phyloP scores from a whole-genome alignment of 1,140 invertebrate genomes.

The Bombus superbus region DNA sequence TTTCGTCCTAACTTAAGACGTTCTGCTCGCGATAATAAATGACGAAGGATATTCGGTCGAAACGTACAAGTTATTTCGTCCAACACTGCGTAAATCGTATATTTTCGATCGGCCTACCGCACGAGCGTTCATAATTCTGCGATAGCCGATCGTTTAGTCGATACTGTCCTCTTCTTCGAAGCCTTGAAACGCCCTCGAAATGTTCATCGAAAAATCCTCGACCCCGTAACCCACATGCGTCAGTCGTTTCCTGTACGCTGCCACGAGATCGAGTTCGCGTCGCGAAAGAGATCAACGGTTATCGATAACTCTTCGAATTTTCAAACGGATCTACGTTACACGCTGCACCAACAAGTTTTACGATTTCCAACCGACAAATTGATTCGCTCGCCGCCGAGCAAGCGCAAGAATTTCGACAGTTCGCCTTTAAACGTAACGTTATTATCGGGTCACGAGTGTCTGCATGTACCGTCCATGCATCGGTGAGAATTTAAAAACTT shows the following conservation, averaged over 20 bases:
- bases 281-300: slow-evolving; percentile 5
- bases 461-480: too few relatives aligned
- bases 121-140: background rate
- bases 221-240: slow-evolving; percentile 55
- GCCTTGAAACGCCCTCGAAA: slow-evolving; percentile 56
- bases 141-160: slow-evolving; percentile 45
- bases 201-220: slow-evolving; percentile 59
- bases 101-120: background rate
- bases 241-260: slow-evolving; percentile 19
- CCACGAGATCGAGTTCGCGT: slow-evolving; percentile 26
- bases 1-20: too few relatives aligned
- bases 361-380: background rate
- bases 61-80: background rate
- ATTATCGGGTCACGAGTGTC: too few relatives aligned
- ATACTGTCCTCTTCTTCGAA: slow-evolving; percentile 51
- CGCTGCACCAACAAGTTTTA: background rate
- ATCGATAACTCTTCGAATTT: background rate
- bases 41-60: background rate
- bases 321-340: background rate
- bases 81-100: background rate
- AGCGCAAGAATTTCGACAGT: too few relatives aligned
- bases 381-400: background rate
- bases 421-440: too few relatives aligned
- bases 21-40: background rate
- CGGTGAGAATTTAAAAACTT: background rate